Conservation (phyloP, 2,113 vertebrate genomes). For the Pseudorectes ferrugineus region DNA sequence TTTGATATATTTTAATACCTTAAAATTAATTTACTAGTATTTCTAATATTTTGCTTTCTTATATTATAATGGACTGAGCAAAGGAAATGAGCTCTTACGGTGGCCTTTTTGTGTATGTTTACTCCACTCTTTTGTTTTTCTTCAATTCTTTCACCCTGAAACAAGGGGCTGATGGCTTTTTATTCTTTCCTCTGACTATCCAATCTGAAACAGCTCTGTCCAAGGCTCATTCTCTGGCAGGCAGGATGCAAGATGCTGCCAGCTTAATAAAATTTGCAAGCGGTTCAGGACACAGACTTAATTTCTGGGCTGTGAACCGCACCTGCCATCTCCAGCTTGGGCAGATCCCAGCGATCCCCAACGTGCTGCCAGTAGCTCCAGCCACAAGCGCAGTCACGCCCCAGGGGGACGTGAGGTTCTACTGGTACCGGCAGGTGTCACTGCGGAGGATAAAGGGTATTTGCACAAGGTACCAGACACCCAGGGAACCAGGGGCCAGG, state of each 20-base stretch:
- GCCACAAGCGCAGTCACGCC: accelerated
- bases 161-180: background rate
- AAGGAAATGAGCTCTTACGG: background rate
- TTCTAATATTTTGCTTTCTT: background rate
- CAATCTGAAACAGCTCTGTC: background rate
- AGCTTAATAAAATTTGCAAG: background rate
- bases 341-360: background rate
- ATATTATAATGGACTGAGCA: background rate
- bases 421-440: accelerated
- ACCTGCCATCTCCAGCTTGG: background rate
- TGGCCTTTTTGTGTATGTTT: background rate
- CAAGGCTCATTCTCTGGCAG: background rate
- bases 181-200: background rate
- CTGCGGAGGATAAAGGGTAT: background rate
- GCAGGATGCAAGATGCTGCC: background rate
- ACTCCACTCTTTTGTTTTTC: background rate
- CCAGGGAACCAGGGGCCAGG: background rate
- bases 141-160: background rate
- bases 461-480: background rate
- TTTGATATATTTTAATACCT: background rate
- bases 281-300: background rate
- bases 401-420: accelerated
- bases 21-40: background rate
- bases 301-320: background rate
- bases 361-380: background rate